Conservation (phyloP, 2,113 vertebrate species). For the Rousettus leschenaultii region DNA sequence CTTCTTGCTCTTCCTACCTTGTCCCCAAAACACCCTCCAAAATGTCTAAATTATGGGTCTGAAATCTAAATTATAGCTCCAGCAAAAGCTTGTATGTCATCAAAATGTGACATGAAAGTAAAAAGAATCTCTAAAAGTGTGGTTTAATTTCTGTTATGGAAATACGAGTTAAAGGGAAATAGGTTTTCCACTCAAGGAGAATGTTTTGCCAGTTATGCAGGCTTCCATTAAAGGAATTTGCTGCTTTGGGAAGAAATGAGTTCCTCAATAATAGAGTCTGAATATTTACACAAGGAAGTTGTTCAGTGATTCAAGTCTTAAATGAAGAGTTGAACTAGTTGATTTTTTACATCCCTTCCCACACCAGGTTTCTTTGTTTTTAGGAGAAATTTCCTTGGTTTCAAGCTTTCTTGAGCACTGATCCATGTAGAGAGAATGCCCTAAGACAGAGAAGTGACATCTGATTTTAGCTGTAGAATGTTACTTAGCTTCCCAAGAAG, state of each 20-base stretch:
- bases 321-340: not conserved
- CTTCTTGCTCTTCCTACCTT: not conserved
- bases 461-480: not conserved
- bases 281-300: not conserved
- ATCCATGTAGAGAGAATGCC: not conserved
- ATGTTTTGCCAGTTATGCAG: not conserved
- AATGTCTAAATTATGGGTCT: not conserved
- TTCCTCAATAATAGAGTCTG: not conserved
- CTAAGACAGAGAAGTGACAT: not conserved
- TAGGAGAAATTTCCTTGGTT: not conserved
- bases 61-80: not conserved
- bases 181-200: not conserved
- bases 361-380: not conserved
- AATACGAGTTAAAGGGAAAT: not conserved
- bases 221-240: not conserved
- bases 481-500: not conserved
- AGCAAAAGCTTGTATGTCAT: not conserved
- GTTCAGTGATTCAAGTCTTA: not conserved
- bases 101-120: constrained; percentile 10
- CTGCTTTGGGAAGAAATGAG: not conserved
- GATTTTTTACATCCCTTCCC: not conserved
- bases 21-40: not conserved
- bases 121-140: not conserved
- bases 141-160: not conserved
- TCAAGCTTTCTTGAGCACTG: not conserved